phyloP scores from a whole-genome alignment of 2,113 vertebrate species.

The Callocephalon fimbriatum region DNA sequence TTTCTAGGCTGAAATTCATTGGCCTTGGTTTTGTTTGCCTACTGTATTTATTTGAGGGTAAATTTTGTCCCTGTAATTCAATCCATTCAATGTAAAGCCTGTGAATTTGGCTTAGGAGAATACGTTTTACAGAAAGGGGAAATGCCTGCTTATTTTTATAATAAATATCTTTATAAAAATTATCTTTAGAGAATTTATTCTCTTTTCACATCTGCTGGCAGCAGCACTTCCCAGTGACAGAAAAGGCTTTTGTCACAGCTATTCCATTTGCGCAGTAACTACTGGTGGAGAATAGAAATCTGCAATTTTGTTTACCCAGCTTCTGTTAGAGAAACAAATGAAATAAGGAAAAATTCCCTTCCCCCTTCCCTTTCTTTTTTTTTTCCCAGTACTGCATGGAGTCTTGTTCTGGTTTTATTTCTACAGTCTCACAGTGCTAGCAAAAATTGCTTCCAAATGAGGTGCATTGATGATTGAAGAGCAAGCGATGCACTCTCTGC shows the following conservation, averaged over 20 bases:
- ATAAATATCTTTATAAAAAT: neutral
- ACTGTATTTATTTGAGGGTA: neutral
- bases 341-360: neutral
- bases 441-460: neutral
- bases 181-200: neutral
- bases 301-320: neutral
- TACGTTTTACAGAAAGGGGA: neutral
- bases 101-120: neutral
- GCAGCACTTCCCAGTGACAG: neutral
- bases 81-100: neutral
- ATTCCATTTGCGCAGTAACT: neutral
- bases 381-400: neutral
- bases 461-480: neutral
- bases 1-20: neutral
- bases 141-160: neutral
- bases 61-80: neutral
- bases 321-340: neutral
- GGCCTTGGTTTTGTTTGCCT: neutral
- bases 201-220: neutral
- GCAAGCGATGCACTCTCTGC: neutral
- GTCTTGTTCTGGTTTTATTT: neutral
- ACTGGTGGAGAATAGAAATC: neutral
- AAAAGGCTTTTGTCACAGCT: neutral
- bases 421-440: neutral
- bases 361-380: rapidly evolving